Conservation (phyloP, 2,888 invertebrate species). For the Dryobota labecula region DNA sequence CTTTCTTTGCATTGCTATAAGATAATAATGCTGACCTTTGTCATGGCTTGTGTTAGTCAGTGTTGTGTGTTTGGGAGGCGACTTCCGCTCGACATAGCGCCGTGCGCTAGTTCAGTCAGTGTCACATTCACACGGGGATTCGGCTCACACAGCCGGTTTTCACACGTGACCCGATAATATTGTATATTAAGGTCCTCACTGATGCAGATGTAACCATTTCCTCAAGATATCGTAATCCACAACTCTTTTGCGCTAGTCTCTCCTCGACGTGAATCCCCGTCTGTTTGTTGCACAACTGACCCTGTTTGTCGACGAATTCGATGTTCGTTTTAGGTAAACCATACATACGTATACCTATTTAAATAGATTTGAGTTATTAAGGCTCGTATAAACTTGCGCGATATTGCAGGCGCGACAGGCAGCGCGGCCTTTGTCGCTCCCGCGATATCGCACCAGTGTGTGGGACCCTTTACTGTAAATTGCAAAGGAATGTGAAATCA, state of each 20-base stretch:
- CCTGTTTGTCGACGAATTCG: constrained; percentile 28
- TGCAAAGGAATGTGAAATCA: constrained; percentile 59
- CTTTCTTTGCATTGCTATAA: constrained; percentile 38
- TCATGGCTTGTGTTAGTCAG: constrained; percentile 70
- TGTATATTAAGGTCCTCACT: constrained; percentile 24
- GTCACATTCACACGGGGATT: constrained; percentile 24
- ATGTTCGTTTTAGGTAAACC: constrained; percentile 24
- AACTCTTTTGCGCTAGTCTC: neutral
- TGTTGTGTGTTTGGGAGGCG: constrained; percentile 61
- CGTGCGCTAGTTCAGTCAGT: constrained; percentile 15
- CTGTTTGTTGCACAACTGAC: constrained; percentile 35
- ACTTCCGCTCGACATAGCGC: constrained; percentile 19
- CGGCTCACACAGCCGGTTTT: constrained; percentile 10
- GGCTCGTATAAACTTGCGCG: no score
- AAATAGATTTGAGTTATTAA: constrained; percentile 24
- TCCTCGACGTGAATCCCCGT: constrained; percentile 15
- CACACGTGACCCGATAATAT: constrained; percentile 10
- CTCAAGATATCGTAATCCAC: neutral
- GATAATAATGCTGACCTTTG: constrained; percentile 70
- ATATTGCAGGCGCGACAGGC: no score
- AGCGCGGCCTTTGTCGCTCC: no score
- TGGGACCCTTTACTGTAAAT: constrained; percentile 38
- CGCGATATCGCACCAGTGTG: no score
- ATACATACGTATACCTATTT: neutral
- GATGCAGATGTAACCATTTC: constrained; percentile 6